Evolutionary conservation across 2,797 vertebrate genomes (phyloP).

Genomic region (Novumbra hubbsi): DNA sequence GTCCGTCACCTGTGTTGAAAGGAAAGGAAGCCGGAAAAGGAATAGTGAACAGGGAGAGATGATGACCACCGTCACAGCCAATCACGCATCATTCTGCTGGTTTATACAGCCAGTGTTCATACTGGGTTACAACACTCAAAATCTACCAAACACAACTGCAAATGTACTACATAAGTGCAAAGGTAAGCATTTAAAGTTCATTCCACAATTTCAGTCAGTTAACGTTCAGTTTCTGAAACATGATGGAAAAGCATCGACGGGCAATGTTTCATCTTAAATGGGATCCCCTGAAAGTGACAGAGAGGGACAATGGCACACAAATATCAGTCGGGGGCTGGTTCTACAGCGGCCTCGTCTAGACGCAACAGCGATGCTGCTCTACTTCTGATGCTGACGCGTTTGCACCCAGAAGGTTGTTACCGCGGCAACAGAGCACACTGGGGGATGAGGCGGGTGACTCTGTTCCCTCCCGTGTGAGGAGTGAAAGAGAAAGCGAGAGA

Average conservation of each 20-base stretch:
- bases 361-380: constrained; percentile 28
- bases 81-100: neutral
- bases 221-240: neutral
- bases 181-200: neutral
- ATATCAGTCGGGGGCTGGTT: neutral
- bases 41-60: neutral
- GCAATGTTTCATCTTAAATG: neutral
- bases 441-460: constrained; percentile 42
- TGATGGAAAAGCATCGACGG: neutral
- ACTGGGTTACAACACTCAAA: neutral
- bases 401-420: constrained; percentile 57
- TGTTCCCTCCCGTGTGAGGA: constrained; percentile 41
- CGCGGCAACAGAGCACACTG: constrained; percentile 46
- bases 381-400: constrained; percentile 54
- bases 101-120: neutral
- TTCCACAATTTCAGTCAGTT: neutral
- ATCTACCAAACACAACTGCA: neutral
- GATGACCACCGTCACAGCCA: too few species aligned
- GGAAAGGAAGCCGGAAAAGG: neutral
- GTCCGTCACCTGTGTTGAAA: constrained; percentile 89
- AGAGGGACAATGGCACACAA: neutral
- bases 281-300: neutral
- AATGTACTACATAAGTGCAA: neutral
- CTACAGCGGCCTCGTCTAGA: constrained; percentile 14
- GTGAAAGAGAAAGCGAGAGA: constrained; percentile 13